Base-by-base conservation (phyloP, 2,113 vertebrate species). In the Caracal caracal region DNA sequence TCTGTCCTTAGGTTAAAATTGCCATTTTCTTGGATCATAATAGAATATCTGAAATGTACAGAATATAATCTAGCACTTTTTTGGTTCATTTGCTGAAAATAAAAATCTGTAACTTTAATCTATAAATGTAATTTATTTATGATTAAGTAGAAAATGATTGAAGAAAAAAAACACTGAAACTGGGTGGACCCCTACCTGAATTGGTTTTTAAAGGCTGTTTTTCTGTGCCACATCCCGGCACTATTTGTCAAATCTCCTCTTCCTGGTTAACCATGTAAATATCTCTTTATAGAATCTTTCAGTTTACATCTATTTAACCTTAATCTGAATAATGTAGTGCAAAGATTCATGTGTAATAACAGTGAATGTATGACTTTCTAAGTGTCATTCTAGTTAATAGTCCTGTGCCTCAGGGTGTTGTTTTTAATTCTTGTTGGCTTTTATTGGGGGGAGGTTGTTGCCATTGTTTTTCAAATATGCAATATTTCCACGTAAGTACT, bases 71-170 rank as follows among this genome's bases (percentile, higher is more conserved):
- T 47, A 88, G 26, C 82, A 85, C 0, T 22, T 59, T 78, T 83
- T 63, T 5, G 22, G 12, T 37, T 66, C 28, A 85, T 56, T 61
- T 47, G 17, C 15, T 37, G 65, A 82, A 79, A 76, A 12, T 76
- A 76, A 78, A 10, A 26, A 35, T 40, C 49, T 90, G 3, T 79
- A 68, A 88, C 24, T 81, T 92, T 91, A 87, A 65, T 87, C 19
- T 12, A 49, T 90, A 76, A 75, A 49, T 3, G 70, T 95, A 11
- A 26, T 8, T 93, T 92, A 49, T 16, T 76, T 92, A 49, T 75
- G 51, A 73, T 73, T 83, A 40, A 80, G 24, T 95, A 47, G n/a
- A 96, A 89, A 93, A 56, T 24, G 56, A 63, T 53, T 51, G 35
- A 81, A 63, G 43, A 56, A 75, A 66, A 68, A 75, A 56, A 37